Evolutionary conservation across 2,797 vertebrate species (phyloP), one percentile per base, ranked within the genome.

Genomic region (Spea hammondii): DNA sequence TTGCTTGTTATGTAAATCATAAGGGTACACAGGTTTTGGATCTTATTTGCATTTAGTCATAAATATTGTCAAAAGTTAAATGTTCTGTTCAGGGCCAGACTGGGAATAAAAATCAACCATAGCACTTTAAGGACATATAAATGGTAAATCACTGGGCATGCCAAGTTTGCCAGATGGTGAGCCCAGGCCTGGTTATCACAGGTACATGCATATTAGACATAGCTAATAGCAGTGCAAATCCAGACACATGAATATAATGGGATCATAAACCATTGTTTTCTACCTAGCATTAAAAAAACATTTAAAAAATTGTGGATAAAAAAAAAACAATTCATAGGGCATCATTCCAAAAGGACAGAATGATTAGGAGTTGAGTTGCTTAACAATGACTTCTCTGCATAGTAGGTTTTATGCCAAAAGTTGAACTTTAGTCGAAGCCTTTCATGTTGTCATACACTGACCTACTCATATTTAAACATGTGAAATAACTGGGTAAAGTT

Each of bases 401-500:
- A 54, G 72, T 64, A 72, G 78, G 74, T 70, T 66, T 79, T 70
- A 17, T 70, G 72, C 78, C 72, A 74, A 55, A 55, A 74, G 70
- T 32, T 64, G 65, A 79, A 74, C 71, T 68, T 79, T 74, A 79
- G 65, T 70, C 78, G 64, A 74, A 68, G 70, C 32, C 78, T 79
- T 74, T 67, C 65, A 74, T 74, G 78, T 79, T 68, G 64, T 60
- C 71, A 73, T 69, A 45, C 65, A 51, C 70, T 44, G 71, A 69
- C 65, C 71, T 74, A 74, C 78, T 74, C 71, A 64, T 73, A 68
- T 73, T 73, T 72, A 68, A 73, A 79, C 71, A 74, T 79, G 47
- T 51, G 53, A 72, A 66, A 70, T 66, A 72, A 73, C 64, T 73
- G 78, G 72, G 65, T 75, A 79, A 79, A 80, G 78, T 75, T 80